Percentiles rank a stretch among this genome's conserved stretches.
Conservation (phyloP, 2,888 invertebrate genomes). For the Drosophila ezoana region DNA sequence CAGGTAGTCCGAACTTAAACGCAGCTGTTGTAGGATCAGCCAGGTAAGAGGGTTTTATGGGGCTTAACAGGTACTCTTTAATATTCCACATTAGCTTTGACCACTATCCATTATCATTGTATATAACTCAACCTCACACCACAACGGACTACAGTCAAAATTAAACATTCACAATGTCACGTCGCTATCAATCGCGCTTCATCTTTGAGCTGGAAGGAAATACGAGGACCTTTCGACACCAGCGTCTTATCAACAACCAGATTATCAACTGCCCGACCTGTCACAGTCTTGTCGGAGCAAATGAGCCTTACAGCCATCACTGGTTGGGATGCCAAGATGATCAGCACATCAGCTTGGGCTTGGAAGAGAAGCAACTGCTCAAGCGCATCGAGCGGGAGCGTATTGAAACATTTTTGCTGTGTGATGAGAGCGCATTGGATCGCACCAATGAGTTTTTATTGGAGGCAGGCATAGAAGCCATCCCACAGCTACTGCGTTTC, state of each 20-base stretch:
- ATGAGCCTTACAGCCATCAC: conserved; percentile 56
- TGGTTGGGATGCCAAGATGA: conserved; percentile 37
- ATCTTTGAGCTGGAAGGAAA: conserved; percentile 39
- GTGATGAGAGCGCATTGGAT: conserved; percentile 48
- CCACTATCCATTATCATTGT: not conserved
- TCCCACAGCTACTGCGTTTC: conserved; percentile 62
- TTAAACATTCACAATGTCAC: conserved; percentile 29
- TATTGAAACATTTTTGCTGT: conserved; percentile 68
- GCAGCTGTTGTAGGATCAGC: not conserved
- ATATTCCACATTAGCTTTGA: not conserved
- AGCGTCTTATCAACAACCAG: conserved; percentile 20
- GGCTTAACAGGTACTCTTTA: not conserved
- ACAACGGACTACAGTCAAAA: conserved; percentile 8
- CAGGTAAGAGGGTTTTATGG: not conserved
- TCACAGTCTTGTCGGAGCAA: conserved; percentile 28
- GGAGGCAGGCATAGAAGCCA: conserved; percentile 59
- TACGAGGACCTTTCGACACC: conserved; percentile 43
- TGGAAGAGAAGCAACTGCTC: conserved; percentile 43
- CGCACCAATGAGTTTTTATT: conserved; percentile 60
- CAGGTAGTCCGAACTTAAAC: not conserved
- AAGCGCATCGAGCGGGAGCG: conserved; percentile 52
- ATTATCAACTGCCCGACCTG: conserved; percentile 51
- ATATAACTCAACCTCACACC: conserved; percentile 10
- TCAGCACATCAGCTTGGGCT: conserved; percentile 30
- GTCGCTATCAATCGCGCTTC: conserved; percentile 36